A percentile compares a stretch with the other conserved stretches of the same genome.
These are phyloP conservation scores for Diarsia mendica DNA, from an alignment of 2,888 invertebrate species.

Conservation along the genomic window DNA sequence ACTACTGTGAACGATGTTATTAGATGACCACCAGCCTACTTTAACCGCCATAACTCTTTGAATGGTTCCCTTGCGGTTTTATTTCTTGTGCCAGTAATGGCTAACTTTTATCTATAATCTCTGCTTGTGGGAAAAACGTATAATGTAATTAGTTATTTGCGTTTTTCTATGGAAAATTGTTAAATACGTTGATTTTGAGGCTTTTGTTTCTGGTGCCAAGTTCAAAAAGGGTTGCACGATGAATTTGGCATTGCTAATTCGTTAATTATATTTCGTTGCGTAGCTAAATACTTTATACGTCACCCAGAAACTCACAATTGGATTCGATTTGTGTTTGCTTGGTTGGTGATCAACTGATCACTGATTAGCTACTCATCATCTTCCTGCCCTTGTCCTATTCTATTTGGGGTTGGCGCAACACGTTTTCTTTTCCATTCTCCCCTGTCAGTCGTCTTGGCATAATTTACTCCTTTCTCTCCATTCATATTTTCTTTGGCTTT, in stretches of 20 bases:
- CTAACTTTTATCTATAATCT: slow-evolving; percentile 37
- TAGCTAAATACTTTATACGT: neutral
- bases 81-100: slow-evolving; percentile 46
- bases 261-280: neutral
- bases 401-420: no score
- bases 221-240: neutral
- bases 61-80: slow-evolving; percentile 55
- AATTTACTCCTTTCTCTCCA: no score
- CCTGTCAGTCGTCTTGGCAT: no score
- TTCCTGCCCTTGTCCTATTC: no score
- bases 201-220: neutral
- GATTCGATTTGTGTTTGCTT: no score
- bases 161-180: slow-evolving; percentile 5
- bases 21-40: slow-evolving; percentile 60
- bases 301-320: no score
- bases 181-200: neutral
- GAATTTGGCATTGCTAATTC: neutral
- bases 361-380: no score
- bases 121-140: slow-evolving; percentile 45
- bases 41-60: slow-evolving; percentile 38
- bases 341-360: no score
- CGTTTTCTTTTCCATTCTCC: no score
- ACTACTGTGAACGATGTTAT: slow-evolving; percentile 59
- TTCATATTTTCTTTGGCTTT: no score
- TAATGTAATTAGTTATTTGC: slow-evolving; percentile 38